Evolutionary conservation across 2,888 invertebrate species (phyloP).

Genomic region (Drosophila eohydei): DNA sequence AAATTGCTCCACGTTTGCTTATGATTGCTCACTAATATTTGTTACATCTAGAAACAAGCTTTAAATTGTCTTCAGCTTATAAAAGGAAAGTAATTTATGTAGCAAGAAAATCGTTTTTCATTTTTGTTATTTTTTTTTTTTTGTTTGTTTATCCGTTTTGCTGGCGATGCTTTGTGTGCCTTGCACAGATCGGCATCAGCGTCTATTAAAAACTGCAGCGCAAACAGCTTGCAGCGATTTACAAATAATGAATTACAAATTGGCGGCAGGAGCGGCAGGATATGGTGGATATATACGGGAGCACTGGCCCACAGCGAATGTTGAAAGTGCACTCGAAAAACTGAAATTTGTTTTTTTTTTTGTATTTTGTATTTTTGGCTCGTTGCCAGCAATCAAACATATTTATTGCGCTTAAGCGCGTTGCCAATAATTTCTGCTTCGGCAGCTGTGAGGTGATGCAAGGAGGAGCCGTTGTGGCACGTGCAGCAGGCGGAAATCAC

Average conservation of each 20-base stretch:
- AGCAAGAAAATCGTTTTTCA: neutral
- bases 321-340: constrained; percentile 10
- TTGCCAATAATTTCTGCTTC: constrained; percentile 80
- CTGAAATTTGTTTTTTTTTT: neutral
- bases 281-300: constrained; percentile 14
- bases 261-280: constrained; percentile 27
- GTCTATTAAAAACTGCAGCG: constrained; percentile 67
- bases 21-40: neutral
- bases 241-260: constrained; percentile 67
- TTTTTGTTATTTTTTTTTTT: neutral
- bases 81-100: constrained; percentile 12
- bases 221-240: constrained; percentile 67
- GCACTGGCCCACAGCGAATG: neutral
- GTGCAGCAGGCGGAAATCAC: constrained; percentile 73
- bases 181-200: constrained; percentile 35
- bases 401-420: constrained; percentile 84
- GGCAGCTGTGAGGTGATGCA: constrained; percentile 49
- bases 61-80: neutral
- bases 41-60: neutral
- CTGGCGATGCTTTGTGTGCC: constrained; percentile 2
- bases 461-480: constrained; percentile 46
- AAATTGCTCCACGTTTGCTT: neutral
- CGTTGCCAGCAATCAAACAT: constrained; percentile 77
- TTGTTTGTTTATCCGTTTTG: constrained; percentile 3
- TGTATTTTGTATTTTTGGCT: constrained; percentile 39